A percentile compares a stretch with the other conserved stretches of the same genome.
Conservation (phyloP, 2,113 vertebrate species). For the Narcine bancroftii region DNA sequence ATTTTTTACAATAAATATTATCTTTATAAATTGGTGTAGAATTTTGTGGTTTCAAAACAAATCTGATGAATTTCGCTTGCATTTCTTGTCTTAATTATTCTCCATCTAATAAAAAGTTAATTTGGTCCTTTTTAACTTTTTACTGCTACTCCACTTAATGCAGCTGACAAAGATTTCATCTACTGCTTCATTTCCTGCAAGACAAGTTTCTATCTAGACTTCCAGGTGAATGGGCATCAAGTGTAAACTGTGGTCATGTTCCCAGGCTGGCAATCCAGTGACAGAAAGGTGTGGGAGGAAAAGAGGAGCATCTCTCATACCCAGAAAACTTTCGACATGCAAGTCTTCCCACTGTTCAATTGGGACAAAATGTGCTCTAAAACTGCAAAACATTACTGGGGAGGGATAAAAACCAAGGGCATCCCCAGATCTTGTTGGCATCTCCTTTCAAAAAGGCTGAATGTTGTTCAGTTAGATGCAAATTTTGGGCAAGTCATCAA, state of each 20-base stretch:
- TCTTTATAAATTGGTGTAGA: slow-evolving; percentile 14
- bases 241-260: neutral
- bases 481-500: too few relatives aligned
- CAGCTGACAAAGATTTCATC: neutral
- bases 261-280: neutral
- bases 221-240: too few relatives aligned
- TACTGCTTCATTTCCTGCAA: neutral
- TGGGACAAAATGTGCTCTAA: neutral
- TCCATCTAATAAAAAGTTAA: too few relatives aligned
- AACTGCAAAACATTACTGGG: neutral
- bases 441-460: neutral
- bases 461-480: too few relatives aligned
- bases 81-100: too few relatives aligned
- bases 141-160: neutral
- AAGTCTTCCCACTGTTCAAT: neutral
- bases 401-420: neutral
- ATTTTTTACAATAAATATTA: slow-evolving; percentile 20
- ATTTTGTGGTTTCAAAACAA: neutral
- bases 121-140: neutral
- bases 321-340: neutral
- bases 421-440: neutral
- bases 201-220: too few relatives aligned
- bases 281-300: neutral
- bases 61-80: too few relatives aligned
- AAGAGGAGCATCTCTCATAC: neutral